Base-by-base conservation (phyloP, 2,797 vertebrate species). In the Peromyscus eremicus region DNA sequence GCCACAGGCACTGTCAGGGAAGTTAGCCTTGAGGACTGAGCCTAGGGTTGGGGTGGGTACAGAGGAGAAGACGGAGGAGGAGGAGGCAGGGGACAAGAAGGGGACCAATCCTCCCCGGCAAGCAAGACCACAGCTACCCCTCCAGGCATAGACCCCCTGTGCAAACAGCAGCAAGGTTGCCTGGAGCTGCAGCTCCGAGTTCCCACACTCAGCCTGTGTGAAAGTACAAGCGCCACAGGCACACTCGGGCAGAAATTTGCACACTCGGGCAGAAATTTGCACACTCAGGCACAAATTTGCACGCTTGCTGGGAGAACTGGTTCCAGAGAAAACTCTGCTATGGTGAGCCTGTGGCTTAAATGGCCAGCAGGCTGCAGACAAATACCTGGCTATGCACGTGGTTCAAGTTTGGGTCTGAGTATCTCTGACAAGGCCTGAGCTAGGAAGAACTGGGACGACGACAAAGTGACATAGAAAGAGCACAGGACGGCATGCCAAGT, bases 11-110 rank as follows among this genome's bases (percentile, higher is more conserved):
- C 97, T 75, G 76, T 71, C 46, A 96, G 91, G 97, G 97, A 98
- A 98, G 98, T 98, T 98, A 98, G 98, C 97, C 98, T 98, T 98
- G 86, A 98, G 97, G 93, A 92, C 76, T 96, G 29, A 97, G 83
- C 83, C 76, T 75, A 60, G 43, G 76, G 49, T 64, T 75, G 7
- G 40, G 55, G 49, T 71, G 43, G 14, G 5, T 77, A 1, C 0
- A 1, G 2, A 52, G 13, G 89, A 34, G 40, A 60, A 62, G 57
- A 94, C 94, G 37, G 8, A 76, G 40, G 95, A 94, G 37, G 9
- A 75, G 37, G 95, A 92, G 96, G 96, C 77, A 43, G 46, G 93
- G 97, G 92, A 95, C 92, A 94, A 83, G 64, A 49, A 77, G 86
- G 64, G 13, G 5, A 93, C 71, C 55, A 76, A 52, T 55, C 81